phyloP scores from a whole-genome alignment of 2,113 vertebrate species.

The Muntiacus reevesi region DNA sequence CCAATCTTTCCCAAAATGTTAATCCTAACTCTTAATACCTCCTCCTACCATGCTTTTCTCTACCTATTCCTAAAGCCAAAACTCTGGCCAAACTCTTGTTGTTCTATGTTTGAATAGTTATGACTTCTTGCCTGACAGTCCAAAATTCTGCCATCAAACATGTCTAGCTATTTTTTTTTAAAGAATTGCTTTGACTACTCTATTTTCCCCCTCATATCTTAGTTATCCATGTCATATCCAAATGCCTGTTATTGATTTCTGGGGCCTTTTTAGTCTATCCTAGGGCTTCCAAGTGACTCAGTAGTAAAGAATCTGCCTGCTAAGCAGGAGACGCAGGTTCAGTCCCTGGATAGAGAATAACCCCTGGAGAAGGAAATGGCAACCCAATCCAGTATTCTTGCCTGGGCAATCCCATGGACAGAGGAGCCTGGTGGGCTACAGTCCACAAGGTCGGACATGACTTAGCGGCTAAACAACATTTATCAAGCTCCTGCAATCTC shows the following conservation, averaged over 20 bases:
- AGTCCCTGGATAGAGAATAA: neutral
- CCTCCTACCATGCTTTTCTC: neutral
- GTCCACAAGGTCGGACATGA: neutral
- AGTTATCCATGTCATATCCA: neutral
- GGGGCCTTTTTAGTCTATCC: neutral
- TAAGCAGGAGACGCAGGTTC: neutral
- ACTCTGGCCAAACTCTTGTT: slow-evolving; percentile 24
- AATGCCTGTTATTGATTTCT: neutral
- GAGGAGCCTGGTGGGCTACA: neutral
- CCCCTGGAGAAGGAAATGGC: neutral
- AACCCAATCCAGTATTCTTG: neutral
- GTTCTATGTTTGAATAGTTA: slow-evolving; percentile 2
- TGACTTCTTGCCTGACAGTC: neutral
- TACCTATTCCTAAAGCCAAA: slow-evolving; percentile 30
- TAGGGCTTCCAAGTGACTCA: neutral
- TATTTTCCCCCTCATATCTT: neutral
- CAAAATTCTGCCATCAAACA: neutral
- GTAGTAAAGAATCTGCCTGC: neutral
- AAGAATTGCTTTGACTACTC: neutral
- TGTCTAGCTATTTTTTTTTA: neutral
- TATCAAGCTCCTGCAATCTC: neutral
- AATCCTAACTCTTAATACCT: neutral
- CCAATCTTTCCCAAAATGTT: slow-evolving; percentile 34
- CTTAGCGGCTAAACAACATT: neutral
- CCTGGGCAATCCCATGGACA: neutral